These are phyloP conservation scores for Megalurothrips usitatus DNA, from an alignment of 2,888 invertebrate species.

Conservation along the genomic window DNA sequence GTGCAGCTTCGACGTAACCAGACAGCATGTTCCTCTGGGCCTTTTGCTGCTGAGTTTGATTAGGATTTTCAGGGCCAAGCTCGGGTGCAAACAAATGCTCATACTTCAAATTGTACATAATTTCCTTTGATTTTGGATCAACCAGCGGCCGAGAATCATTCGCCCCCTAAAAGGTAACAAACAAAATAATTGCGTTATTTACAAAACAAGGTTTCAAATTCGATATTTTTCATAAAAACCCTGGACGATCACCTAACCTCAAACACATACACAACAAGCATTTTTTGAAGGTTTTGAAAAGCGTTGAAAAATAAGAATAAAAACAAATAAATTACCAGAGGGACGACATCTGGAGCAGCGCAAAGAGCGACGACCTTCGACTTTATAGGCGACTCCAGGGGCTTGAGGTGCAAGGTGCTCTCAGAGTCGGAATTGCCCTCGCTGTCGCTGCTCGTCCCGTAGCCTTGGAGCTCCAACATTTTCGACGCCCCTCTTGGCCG, in stretches of 20 bases:
- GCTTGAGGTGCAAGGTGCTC: slow-evolving; percentile 54
- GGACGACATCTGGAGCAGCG: slow-evolving; percentile 78
- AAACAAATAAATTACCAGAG: slow-evolving; percentile 56
- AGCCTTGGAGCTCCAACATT: slow-evolving; percentile 70
- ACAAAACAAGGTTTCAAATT: background rate
- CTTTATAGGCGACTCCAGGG: slow-evolving; percentile 49
- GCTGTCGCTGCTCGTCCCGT: slow-evolving; percentile 68
- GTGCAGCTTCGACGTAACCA: slow-evolving; percentile 91
- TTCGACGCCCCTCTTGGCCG: slow-evolving; percentile 33
- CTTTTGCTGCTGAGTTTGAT: slow-evolving; percentile 81
- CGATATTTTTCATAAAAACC: background rate
- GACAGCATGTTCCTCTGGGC: slow-evolving; percentile 87
- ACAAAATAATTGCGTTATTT: background rate
- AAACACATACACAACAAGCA: background rate
- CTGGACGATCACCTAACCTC: background rate
- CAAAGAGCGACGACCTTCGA: slow-evolving; percentile 67
- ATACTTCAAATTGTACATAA: slow-evolving; percentile 86
- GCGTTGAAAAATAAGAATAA: slow-evolving; percentile 20
- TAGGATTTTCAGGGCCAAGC: slow-evolving; percentile 90
- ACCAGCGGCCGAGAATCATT: slow-evolving; percentile 67
- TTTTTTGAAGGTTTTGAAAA: background rate
- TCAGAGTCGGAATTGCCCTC: slow-evolving; percentile 57
- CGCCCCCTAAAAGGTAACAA: slow-evolving; percentile 55
- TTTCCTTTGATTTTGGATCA: slow-evolving; percentile 74
- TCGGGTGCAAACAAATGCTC: slow-evolving; percentile 91